Percentiles rank a stretch among this genome's conserved stretches.
Conservation (phyloP, 2,113 vertebrate genomes). For the Alligator sinensis region DNA sequence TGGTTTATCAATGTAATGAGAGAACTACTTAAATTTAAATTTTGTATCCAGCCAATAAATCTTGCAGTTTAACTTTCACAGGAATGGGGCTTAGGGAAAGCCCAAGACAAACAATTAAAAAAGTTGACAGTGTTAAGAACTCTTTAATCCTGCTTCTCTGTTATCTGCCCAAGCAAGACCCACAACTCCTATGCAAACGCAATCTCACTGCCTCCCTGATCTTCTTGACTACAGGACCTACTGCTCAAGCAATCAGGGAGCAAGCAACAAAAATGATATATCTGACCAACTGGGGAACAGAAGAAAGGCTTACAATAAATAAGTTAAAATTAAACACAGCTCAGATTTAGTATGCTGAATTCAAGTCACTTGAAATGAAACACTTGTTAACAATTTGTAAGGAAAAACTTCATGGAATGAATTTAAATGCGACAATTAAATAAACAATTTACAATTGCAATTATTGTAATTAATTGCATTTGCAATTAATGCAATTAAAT, state of each 20-base stretch:
- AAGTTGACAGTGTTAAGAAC: too few relatives aligned
- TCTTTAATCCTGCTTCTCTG: too few relatives aligned
- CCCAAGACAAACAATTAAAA: not conserved
- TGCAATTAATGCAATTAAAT: too few relatives aligned
- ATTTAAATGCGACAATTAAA: too few relatives aligned
- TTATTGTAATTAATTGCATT: too few relatives aligned
- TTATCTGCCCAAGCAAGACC: too few relatives aligned
- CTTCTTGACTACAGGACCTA: not conserved
- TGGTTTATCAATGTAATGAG: not conserved
- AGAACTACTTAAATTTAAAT: not conserved
- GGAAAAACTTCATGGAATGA: too few relatives aligned
- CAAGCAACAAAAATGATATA: not conserved
- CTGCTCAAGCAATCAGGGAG: not conserved
- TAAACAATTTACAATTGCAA: too few relatives aligned
- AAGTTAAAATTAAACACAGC: not conserved
- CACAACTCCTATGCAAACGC: too few relatives aligned
- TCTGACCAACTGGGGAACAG: not conserved
- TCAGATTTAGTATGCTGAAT: not conserved
- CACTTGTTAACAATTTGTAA: too few relatives aligned
- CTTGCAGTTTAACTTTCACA: not conserved
- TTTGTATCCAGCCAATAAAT: not conserved
- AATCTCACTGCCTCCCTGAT: not conserved
- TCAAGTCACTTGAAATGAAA: not conserved
- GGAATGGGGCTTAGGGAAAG: not conserved
- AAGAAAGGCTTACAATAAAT: not conserved